Evolutionary conservation across 2,888 invertebrate genomes (phyloP).

Genomic region (Clistopyga incitator): DNA sequence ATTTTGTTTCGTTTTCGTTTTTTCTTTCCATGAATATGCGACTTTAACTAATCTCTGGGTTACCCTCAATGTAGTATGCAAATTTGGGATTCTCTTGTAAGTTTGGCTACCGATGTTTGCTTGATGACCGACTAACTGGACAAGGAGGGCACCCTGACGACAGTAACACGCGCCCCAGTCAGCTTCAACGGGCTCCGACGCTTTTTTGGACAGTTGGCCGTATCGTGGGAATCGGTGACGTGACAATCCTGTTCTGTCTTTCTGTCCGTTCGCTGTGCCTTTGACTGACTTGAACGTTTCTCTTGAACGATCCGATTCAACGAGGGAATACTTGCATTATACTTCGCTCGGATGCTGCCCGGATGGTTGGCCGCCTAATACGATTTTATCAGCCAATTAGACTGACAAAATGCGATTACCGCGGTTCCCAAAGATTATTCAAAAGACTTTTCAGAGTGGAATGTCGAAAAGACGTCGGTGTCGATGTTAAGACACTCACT

Average conservation of each 20-base stretch:
- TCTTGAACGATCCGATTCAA: conserved; percentile 45
- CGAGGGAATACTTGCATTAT: conserved; percentile 55
- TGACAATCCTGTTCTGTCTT: conserved; percentile 70
- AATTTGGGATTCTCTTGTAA: background rate
- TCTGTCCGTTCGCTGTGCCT: conserved; percentile 59
- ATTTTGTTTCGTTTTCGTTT: background rate
- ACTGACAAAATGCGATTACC: conserved; percentile 2
- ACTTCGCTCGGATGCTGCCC: conserved; percentile 6
- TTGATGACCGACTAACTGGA: conserved; percentile 49
- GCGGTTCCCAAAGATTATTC: conserved; percentile 10
- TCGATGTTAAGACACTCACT: conserved; percentile 21
- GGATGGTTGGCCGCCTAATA: conserved; percentile 4
- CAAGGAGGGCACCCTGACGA: conserved; percentile 66
- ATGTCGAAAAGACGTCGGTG: conserved; percentile 35
- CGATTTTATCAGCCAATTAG: conserved; percentile 26
- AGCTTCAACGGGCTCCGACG: conserved; percentile 61
- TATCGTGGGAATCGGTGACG: conserved; percentile 73
- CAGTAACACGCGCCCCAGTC: conserved; percentile 69
- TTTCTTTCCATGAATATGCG: background rate
- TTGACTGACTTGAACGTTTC: conserved; percentile 43
- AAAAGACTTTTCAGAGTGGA: conserved; percentile 27
- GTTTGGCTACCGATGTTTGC: background rate
- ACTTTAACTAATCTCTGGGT: conserved; percentile 2
- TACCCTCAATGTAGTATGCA: background rate
- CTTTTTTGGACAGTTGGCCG: conserved; percentile 66